Evolutionary conservation across 2,888 invertebrate genomes (phyloP).

Genomic region (Cephalotes varians): DNA sequence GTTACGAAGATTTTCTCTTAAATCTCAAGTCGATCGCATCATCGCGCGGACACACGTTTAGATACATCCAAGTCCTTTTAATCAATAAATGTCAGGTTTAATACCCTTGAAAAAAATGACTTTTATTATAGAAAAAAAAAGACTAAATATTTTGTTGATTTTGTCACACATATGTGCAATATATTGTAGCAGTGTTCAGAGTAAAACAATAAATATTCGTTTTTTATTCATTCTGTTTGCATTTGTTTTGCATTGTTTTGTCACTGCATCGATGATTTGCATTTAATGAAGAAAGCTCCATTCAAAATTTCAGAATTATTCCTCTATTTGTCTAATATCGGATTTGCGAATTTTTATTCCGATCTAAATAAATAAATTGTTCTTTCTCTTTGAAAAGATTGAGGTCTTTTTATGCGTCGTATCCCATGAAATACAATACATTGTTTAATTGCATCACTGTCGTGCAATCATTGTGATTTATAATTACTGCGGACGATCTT

Average conservation of each 20-base stretch:
- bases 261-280: slow-evolving; percentile 1
- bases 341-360: neutral
- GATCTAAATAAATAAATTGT: neutral
- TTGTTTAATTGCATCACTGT: slow-evolving; percentile 56
- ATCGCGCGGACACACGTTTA: slow-evolving; percentile 15
- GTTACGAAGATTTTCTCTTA: slow-evolving; percentile 62
- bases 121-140: slow-evolving; percentile 4
- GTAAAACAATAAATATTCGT: slow-evolving; percentile 48
- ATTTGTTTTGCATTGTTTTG: slow-evolving; percentile 40
- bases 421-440: slow-evolving; percentile 27
- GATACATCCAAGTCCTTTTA: neutral
- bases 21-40: slow-evolving; percentile 61
- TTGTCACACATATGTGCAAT: slow-evolving; percentile 21
- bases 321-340: neutral
- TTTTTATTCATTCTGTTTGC: slow-evolving; percentile 36
- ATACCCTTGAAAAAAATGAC: slow-evolving; percentile 26
- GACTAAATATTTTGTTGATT: slow-evolving; percentile 53
- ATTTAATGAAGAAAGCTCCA: slow-evolving; percentile 1
- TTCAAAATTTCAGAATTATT: slow-evolving; percentile 14
- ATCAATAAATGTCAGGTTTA: slow-evolving; percentile 37
- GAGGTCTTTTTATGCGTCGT: neutral
- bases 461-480: slow-evolving; percentile 55
- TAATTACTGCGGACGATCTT: slow-evolving; percentile 57
- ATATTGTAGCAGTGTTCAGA: slow-evolving; percentile 10
- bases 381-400: neutral